phyloP scores from a whole-genome alignment of 2,888 invertebrate species.

The Ditula angustiorana region DNA sequence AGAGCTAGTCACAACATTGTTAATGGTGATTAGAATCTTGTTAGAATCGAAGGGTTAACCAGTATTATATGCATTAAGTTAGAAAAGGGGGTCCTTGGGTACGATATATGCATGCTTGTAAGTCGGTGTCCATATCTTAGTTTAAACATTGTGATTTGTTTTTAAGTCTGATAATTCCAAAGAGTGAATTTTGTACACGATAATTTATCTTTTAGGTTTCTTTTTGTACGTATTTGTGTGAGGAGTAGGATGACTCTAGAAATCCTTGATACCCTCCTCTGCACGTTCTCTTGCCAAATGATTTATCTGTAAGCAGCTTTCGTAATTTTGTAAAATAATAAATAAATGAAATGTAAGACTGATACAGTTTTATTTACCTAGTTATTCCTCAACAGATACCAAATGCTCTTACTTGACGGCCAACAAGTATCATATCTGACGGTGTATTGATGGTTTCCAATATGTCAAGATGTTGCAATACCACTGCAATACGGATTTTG shows the following conservation, averaged over 20 bases:
- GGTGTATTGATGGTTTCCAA: too few species aligned
- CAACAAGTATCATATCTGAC: too few species aligned
- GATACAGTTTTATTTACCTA: slow-evolving; percentile 6
- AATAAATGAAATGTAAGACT: slow-evolving; percentile 42
- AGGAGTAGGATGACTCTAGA: slow-evolving; percentile 3
- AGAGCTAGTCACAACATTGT: neutral
- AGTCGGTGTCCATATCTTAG: slow-evolving; percentile 47
- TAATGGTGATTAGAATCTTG: too few species aligned
- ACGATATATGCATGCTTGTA: slow-evolving; percentile 28
- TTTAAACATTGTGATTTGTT: slow-evolving; percentile 55
- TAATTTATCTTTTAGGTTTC: slow-evolving; percentile 26
- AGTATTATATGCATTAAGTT: neutral
- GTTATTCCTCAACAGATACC: neutral
- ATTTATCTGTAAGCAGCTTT: slow-evolving; percentile 37
- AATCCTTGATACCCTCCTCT: slow-evolving; percentile 1
- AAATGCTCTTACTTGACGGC: neutral
- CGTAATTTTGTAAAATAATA: slow-evolving; percentile 40
- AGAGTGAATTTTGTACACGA: slow-evolving; percentile 41
- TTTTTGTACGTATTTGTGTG: slow-evolving; percentile 30
- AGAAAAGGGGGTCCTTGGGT: slow-evolving; percentile 9
- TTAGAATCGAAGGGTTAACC: neutral
- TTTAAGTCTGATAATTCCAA: slow-evolving; percentile 64
- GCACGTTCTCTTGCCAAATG: slow-evolving; percentile 41
- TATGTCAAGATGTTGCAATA: too few species aligned
- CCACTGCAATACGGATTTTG: too few species aligned